Evolutionary conservation across 1,140 invertebrate genomes (phyloP).

Genomic region (Phymorhynchus buccinoides): DNA sequence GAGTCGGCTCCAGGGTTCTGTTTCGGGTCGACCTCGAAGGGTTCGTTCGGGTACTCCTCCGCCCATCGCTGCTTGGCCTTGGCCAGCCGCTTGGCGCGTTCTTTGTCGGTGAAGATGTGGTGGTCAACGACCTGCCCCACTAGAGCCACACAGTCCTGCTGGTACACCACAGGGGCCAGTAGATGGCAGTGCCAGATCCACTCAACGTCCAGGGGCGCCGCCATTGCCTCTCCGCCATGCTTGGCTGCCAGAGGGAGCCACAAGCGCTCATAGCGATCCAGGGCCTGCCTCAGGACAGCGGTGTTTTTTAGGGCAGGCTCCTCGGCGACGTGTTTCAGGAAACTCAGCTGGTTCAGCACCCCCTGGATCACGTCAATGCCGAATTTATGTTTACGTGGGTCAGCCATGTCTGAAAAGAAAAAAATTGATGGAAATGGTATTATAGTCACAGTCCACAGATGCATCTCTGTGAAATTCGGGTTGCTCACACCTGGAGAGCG

Average conservation of each 20-base stretch:
- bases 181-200: slow-evolving; percentile 77
- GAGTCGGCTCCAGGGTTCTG: slow-evolving; percentile 16
- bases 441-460: too few relatives aligned
- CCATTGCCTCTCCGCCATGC: slow-evolving; percentile 54
- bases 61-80: slow-evolving; percentile 55
- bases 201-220: slow-evolving; percentile 75
- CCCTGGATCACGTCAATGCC: slow-evolving; percentile 9
- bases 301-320: slow-evolving; percentile 52
- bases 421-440: background rate
- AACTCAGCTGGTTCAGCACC: slow-evolving; percentile 54
- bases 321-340: slow-evolving; percentile 55
- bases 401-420: background rate
- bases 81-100: slow-evolving; percentile 53
- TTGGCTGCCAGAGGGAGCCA: slow-evolving; percentile 74
- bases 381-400: background rate
- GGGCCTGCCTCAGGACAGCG: slow-evolving; percentile 59
- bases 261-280: slow-evolving; percentile 74
- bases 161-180: slow-evolving; percentile 73
- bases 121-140: slow-evolving; percentile 72
- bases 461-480: too few relatives aligned
- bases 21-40: slow-evolving; percentile 58
- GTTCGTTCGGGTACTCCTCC: slow-evolving; percentile 46
- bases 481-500: too few relatives aligned
- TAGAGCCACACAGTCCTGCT: slow-evolving; percentile 71
- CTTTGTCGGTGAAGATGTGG: slow-evolving; percentile 64